Conservation (phyloP, 2,888 invertebrate species). For the Latheticus oryzae region DNA sequence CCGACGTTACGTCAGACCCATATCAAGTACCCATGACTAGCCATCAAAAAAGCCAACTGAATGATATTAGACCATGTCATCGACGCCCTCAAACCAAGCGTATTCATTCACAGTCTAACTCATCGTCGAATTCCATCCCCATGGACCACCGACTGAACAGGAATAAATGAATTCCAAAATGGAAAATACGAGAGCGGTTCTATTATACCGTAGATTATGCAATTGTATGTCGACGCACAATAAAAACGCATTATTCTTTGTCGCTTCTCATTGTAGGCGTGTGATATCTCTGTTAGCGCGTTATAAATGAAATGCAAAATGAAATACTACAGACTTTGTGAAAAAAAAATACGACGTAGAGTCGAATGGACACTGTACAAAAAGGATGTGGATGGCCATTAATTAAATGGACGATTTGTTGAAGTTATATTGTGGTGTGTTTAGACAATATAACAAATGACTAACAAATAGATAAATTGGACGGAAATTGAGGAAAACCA, state of each 20-base stretch:
- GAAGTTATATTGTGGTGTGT: constrained; percentile 5
- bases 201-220: constrained; percentile 63
- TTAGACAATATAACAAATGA: neutral
- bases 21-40: constrained; percentile 62
- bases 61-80: constrained; percentile 37
- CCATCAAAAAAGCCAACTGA: constrained; percentile 60
- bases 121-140: constrained; percentile 45
- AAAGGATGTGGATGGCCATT: constrained; percentile 9
- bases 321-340: constrained; percentile 29
- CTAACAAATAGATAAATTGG: constrained; percentile 1
- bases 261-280: constrained; percentile 59
- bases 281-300: constrained; percentile 61
- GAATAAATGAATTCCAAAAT: constrained; percentile 63
- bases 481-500: constrained; percentile 5
- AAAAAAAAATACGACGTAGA: constrained; percentile 17
- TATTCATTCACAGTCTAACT: constrained; percentile 51
- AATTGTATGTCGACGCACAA: constrained; percentile 64
- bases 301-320: constrained; percentile 51
- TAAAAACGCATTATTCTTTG: constrained; percentile 63
- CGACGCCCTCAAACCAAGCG: constrained; percentile 9
- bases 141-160: constrained; percentile 55
- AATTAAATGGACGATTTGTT: constrained; percentile 8
- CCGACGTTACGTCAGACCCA: constrained; percentile 63
- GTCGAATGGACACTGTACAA: constrained; percentile 10
- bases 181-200: constrained; percentile 62